Percentiles rank a stretch among this genome's conserved stretches.
Evolutionary conservation across 2,888 invertebrate genomes (phyloP).

Genomic region (Cynaeus angustus): DNA sequence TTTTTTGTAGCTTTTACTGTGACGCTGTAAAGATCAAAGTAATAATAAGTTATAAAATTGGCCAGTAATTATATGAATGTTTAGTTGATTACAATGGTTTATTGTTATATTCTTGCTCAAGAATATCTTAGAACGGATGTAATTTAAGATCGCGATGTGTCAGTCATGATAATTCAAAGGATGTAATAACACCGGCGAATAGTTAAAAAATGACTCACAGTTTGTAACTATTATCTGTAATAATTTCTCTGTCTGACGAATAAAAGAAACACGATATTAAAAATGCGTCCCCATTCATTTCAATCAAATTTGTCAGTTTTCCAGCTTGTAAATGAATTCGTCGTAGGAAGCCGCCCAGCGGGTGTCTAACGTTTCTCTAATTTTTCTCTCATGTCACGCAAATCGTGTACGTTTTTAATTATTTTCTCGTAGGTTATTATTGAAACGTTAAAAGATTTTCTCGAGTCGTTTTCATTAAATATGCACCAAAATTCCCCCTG

Average conservation of each 20-base stretch:
- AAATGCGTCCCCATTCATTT: not conserved
- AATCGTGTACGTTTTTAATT: slow-evolving; percentile 42
- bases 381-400: slow-evolving; percentile 10
- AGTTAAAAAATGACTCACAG: slow-evolving; percentile 24
- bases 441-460: slow-evolving; percentile 39
- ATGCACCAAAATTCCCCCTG: slow-evolving; percentile 43
- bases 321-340: not conserved
- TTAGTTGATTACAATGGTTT: too few species aligned
- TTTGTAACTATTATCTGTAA: too few species aligned
- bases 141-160: slow-evolving; percentile 5
- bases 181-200: too few species aligned
- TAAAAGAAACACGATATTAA: slow-evolving; percentile 1
- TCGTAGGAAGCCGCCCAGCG: not conserved
- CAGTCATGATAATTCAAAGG: slow-evolving; percentile 21
- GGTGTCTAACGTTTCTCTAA: slow-evolving; percentile 17
- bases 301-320: not conserved
- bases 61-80: too few species aligned
- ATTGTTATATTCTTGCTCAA: too few species aligned
- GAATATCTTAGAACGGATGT: slow-evolving; percentile 19
- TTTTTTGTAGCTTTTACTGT: not conserved
- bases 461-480: slow-evolving; percentile 47
- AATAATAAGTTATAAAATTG: too few species aligned
- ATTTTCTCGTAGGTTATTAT: slow-evolving; percentile 30
- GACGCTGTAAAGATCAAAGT: not conserved
- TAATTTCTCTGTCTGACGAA: not conserved